Conservation (phyloP, 2,888 invertebrate genomes). For the Napeogenes sylphis region DNA sequence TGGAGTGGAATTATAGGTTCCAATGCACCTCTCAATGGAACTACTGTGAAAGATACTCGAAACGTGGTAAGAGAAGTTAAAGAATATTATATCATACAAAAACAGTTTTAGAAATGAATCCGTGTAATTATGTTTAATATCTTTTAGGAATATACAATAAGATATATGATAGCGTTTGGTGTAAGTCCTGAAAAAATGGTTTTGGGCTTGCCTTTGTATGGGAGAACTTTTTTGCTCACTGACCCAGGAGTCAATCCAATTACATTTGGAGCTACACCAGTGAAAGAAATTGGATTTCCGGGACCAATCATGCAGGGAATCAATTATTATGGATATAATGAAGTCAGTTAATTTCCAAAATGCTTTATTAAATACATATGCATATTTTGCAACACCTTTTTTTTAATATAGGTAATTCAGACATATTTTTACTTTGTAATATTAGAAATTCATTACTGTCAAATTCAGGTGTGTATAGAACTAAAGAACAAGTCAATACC, state of each 20-base stretch:
- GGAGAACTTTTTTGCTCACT: conserved; percentile 82
- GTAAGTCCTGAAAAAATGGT: conserved; percentile 86
- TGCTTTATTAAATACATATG: too few relatives aligned
- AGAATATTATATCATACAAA: not conserved
- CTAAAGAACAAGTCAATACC: conserved; percentile 72
- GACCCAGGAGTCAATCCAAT: conserved; percentile 54
- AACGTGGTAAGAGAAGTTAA: conserved; percentile 5
- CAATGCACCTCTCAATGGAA: conserved; percentile 84
- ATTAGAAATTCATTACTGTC: too few relatives aligned
- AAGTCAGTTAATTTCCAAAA: conserved; percentile 73
- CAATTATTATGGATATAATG: conserved; percentile 92
- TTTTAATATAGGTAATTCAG: too few relatives aligned
- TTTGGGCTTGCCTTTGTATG: conserved; percentile 88
- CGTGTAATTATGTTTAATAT: not conserved
- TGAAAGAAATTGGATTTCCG: conserved; percentile 83
- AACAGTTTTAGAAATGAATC: not conserved
- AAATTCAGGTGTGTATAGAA: conserved; percentile 78
- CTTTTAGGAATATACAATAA: conserved; percentile 82
- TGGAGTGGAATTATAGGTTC: conserved; percentile 86
- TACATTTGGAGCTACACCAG: conserved; percentile 72
- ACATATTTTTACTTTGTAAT: too few relatives aligned
- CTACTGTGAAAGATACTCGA: conserved; percentile 39
- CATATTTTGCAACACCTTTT: too few relatives aligned
- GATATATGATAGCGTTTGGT: conserved; percentile 83
- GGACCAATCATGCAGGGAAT: conserved; percentile 87